phyloP scores from a whole-genome alignment of 2,113 vertebrate species.

The Craseonycteris thonglongyai region DNA sequence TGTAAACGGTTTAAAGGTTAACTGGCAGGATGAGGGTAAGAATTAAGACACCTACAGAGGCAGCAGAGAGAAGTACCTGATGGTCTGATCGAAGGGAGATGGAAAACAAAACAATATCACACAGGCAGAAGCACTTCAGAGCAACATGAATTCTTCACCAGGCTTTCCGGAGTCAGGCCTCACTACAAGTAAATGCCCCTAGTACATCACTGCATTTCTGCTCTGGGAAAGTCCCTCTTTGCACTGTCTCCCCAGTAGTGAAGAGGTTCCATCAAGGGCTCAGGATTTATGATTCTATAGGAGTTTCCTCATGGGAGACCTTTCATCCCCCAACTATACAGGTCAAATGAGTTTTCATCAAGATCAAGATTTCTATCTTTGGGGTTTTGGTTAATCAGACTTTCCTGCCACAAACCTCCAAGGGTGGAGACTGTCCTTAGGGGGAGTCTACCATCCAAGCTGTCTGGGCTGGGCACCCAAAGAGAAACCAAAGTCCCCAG shows the following conservation, averaged over 20 bases:
- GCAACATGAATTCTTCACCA: not conserved
- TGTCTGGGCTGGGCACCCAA: not conserved
- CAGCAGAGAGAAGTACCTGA: not conserved
- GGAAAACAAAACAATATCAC: not conserved
- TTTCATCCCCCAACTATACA: not conserved
- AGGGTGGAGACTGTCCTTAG: not conserved
- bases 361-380: not conserved
- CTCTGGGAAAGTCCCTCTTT: not conserved
- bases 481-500: not conserved
- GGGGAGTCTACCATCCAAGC: not conserved
- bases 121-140: not conserved
- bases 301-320: not conserved
- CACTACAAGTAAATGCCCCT: not conserved
- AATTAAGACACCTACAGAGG: not conserved
- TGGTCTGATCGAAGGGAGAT: not conserved
- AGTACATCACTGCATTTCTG: not conserved
- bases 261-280: not conserved
- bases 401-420: not conserved
- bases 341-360: conserved; percentile 5
- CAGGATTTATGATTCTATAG: not conserved
- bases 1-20: not conserved
- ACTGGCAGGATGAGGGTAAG: not conserved
- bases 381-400: not conserved
- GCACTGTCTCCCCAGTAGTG: not conserved
- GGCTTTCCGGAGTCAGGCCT: not conserved